Evolutionary conservation across 2,888 invertebrate species (phyloP).

Genomic region (Lymantria dispar): DNA sequence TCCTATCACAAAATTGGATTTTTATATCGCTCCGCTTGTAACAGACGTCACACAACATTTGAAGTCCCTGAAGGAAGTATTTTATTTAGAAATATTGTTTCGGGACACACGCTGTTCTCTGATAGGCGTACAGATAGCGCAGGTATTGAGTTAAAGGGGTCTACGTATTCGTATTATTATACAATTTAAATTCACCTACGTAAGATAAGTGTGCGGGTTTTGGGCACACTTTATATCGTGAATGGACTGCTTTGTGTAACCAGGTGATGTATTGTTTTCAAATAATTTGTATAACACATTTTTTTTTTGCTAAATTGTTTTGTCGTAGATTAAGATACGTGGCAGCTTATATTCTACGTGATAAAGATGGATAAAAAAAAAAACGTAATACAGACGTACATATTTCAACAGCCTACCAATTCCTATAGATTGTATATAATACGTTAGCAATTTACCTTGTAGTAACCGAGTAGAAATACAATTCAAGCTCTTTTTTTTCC

Average conservation of each 20-base stretch:
- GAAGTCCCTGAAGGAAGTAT: slow-evolving; percentile 54
- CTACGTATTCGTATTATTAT: slow-evolving; percentile 27
- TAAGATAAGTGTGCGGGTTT: slow-evolving; percentile 32
- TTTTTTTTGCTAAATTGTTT: too few species aligned
- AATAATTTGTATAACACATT: too few species aligned
- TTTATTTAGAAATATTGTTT: slow-evolving; percentile 78
- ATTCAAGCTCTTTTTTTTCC: too few species aligned
- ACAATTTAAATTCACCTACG: slow-evolving; percentile 52
- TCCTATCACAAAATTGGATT: not conserved
- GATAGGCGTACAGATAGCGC: slow-evolving; percentile 47
- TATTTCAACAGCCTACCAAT: too few species aligned
- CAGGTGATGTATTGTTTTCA: too few species aligned
- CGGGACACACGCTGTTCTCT: slow-evolving; percentile 53
- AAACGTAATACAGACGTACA: too few species aligned
- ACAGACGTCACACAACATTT: slow-evolving; percentile 21
- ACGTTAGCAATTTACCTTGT: too few species aligned
- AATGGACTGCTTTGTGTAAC: slow-evolving; percentile 19
- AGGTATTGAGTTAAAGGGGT: slow-evolving; percentile 55
- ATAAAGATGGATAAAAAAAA: too few species aligned
- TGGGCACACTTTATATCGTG: slow-evolving; percentile 30
- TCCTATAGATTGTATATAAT: too few species aligned
- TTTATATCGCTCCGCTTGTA: slow-evolving; percentile 13
- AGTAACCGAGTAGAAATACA: too few species aligned
- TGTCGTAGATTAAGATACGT: too few species aligned
- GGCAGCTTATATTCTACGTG: too few species aligned